These are phyloP conservation scores for Amblyopsis rosae DNA, from an alignment of 2,113 vertebrate genomes.

Conservation along the genomic window DNA sequence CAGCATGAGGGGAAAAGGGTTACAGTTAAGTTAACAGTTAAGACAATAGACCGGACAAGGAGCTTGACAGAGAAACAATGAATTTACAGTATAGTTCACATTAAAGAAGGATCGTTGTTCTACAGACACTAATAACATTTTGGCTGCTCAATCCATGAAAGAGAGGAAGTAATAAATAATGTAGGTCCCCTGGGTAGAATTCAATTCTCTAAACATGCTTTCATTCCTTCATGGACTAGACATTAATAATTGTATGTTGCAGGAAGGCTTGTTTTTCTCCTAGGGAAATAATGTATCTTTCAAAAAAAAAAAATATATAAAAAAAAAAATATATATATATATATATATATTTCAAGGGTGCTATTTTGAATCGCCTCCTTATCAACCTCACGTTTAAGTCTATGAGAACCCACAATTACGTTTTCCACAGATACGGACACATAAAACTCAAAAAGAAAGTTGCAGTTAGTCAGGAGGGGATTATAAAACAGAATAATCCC, in stretches of 20 bases:
- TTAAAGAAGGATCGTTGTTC: conserved; percentile 64
- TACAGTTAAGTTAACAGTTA: conserved; percentile 52
- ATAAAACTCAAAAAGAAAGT: not conserved
- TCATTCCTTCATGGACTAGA: no score
- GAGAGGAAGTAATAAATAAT: conserved; percentile 78
- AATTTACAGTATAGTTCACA: conserved; percentile 63
- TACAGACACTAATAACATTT: conserved; percentile 62
- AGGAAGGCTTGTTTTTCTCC: not conserved
- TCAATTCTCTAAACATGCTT: conserved; percentile 45
- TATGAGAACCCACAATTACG: not conserved
- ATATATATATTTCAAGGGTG: conserved; percentile 11
- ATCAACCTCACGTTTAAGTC: not conserved
- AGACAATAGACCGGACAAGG: conserved; percentile 63
- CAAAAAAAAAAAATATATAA: conserved; percentile 28
- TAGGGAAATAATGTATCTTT: conserved; percentile 4
- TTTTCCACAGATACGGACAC: not conserved
- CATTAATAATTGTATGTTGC: not conserved
- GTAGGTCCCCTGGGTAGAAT: conserved; percentile 43
- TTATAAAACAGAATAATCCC: not conserved
- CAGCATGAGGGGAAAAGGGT: no score
- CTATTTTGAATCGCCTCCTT: conserved; percentile 18
- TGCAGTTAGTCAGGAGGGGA: not conserved
- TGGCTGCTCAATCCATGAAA: conserved; percentile 63
- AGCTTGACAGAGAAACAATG: conserved; percentile 58
- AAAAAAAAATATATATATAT: conserved; percentile 25